Conservation (phyloP, 1,140 invertebrate genomes). For the Heterodera carotae region DNA sequence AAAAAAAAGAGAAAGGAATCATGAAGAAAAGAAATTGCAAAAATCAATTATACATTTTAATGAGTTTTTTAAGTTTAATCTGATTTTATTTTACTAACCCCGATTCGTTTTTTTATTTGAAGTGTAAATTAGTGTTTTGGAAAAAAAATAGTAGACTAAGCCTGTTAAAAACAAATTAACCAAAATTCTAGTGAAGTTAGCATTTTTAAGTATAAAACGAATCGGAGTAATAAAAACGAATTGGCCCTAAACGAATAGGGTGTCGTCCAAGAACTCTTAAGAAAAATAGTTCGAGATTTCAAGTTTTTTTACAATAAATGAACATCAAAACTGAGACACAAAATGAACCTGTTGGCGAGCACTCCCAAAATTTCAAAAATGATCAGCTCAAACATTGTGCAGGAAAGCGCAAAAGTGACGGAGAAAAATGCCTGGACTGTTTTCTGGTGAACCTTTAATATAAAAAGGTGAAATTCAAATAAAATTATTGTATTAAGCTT, state of each 20-base stretch:
- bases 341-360: slow-evolving; percentile 75
- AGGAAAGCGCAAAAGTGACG: slow-evolving; percentile 91
- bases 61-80: neutral
- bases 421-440: slow-evolving; percentile 86
- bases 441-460: slow-evolving; percentile 34
- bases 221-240: too few relatives aligned
- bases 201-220: too few relatives aligned
- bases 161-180: too few relatives aligned
- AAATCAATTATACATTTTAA: slow-evolving; percentile 2
- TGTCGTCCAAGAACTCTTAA: too few relatives aligned
- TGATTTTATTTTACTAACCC: neutral
- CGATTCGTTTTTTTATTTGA: neutral
- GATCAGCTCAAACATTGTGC: slow-evolving; percentile 98
- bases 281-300: too few relatives aligned
- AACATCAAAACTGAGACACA: too few relatives aligned
- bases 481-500: neutral
- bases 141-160: too few relatives aligned
- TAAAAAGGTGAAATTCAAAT: slow-evolving; percentile 1
- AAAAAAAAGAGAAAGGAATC: neutral
- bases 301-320: slow-evolving; percentile 6
- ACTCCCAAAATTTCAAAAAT: slow-evolving; percentile 98
- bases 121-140: too few relatives aligned
- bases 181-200: too few relatives aligned
- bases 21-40: slow-evolving; percentile 33
- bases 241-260: too few relatives aligned